A percentile compares a stretch with the other conserved stretches of the same genome.
Conservation (phyloP, 2,888 invertebrate genomes). For the Andrena chrysosceles region DNA sequence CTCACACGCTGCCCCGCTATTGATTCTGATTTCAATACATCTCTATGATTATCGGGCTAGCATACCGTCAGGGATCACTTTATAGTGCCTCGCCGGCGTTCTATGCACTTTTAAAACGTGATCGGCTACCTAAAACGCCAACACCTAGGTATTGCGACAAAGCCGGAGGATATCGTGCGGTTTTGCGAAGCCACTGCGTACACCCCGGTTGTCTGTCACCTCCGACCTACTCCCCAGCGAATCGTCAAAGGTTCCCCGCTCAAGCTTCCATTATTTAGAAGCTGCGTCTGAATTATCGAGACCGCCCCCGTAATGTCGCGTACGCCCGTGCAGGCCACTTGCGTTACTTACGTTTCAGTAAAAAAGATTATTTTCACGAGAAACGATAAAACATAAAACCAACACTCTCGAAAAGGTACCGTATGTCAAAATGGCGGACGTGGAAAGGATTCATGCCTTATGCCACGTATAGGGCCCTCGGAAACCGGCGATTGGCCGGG, state of each 20-base stretch:
- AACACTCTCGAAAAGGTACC: conserved; percentile 89
- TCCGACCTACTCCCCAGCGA: conserved; percentile 81
- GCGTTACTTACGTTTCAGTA: conserved; percentile 85
- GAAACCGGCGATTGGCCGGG: conserved; percentile 77
- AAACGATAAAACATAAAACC: conserved; percentile 90
- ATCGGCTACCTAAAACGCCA: conserved; percentile 69
- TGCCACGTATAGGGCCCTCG: conserved; percentile 91
- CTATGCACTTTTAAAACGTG: conserved; percentile 67
- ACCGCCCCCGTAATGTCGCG: conserved; percentile 57
- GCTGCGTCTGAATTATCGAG: conserved; percentile 56
- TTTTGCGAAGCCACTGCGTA: conserved; percentile 78
- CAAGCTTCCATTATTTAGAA: conserved; percentile 68
- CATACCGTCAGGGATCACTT: conserved; percentile 70
- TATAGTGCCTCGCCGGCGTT: conserved; percentile 66
- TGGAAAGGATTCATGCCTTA: conserved; percentile 90
- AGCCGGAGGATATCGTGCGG: conserved; percentile 69
- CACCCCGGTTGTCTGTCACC: conserved; percentile 82
- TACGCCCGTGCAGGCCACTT: conserved; percentile 64
- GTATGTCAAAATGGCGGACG: conserved; percentile 95
- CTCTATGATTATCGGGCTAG: conserved; percentile 71
- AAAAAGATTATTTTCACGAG: conserved; percentile 86
- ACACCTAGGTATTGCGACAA: conserved; percentile 65
- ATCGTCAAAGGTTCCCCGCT: conserved; percentile 70
- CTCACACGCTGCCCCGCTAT: conserved; percentile 79
- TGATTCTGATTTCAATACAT: conserved; percentile 78